Evolutionary conservation across 1,140 invertebrate genomes (phyloP).

Genomic region (Drosophila saltans): DNA sequence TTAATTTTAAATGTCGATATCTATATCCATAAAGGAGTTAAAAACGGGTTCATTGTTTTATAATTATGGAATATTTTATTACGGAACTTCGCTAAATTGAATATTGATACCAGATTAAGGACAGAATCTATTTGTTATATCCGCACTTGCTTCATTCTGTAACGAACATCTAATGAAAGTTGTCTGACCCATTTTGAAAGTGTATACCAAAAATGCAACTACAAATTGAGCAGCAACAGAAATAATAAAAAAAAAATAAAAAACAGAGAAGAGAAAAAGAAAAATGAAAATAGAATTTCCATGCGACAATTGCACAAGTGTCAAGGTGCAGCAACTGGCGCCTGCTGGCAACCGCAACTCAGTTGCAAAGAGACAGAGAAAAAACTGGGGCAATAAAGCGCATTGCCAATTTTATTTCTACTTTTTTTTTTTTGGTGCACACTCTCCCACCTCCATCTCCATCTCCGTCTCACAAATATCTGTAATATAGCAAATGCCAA

Average conservation of each 20-base stretch:
- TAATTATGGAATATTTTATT: too few species aligned
- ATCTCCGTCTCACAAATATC: not conserved
- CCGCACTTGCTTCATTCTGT: not conserved
- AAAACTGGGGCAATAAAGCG: slow-evolving; percentile 23
- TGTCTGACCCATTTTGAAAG: not conserved
- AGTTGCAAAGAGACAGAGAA: not conserved
- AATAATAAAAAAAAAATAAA: not conserved
- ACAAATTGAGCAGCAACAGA: slow-evolving; percentile 22
- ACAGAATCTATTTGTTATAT: too few species aligned
- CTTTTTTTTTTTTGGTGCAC: not conserved
- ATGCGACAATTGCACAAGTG: slow-evolving; percentile 28
- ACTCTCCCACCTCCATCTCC: not conserved
- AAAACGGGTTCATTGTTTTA: too few species aligned
- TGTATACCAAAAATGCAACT: not conserved
- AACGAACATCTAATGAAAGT: not conserved
- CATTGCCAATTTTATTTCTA: slow-evolving; percentile 7
- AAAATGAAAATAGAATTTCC: slow-evolving; percentile 18
- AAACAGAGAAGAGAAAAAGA: not conserved
- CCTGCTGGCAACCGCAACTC: slow-evolving; percentile 16
- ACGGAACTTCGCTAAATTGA: too few species aligned
- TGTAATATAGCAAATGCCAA: slow-evolving; percentile 8
- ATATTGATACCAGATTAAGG: too few species aligned
- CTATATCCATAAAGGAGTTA: too few species aligned
- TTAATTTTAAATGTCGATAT: too few species aligned
- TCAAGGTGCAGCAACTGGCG: slow-evolving; percentile 24